phyloP scores from a whole-genome alignment of 1,140 invertebrate genomes.

The Bombus superbus region DNA sequence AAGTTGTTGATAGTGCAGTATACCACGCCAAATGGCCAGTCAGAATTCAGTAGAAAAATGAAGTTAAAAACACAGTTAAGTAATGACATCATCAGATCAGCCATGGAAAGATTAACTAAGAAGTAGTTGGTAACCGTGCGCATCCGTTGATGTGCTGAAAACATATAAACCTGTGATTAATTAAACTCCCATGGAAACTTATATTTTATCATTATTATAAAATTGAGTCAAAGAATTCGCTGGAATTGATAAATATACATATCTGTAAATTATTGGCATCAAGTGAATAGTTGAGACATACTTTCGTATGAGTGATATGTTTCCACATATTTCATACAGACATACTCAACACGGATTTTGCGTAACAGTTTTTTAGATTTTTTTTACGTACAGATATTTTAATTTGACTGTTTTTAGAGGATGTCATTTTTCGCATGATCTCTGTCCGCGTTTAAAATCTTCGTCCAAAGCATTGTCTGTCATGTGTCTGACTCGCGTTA shows the following conservation, averaged over 20 bases:
- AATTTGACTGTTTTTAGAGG: background rate
- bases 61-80: conserved; percentile 96
- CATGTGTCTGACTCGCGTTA: too few species aligned
- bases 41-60: conserved; percentile 90
- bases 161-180: conserved; percentile 41
- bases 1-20: conserved; percentile 96
- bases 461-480: too few species aligned
- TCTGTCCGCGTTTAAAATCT: background rate
- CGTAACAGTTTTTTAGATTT: too few species aligned
- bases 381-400: too few species aligned
- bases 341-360: too few species aligned
- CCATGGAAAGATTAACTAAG: conserved; percentile 93
- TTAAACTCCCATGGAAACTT: background rate
- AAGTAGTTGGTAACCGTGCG: conserved; percentile 97
- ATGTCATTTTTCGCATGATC: background rate
- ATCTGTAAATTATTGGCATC: too few species aligned
- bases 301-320: too few species aligned
- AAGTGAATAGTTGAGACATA: background rate
- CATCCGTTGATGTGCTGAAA: conserved; percentile 90
- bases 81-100: conserved; percentile 95
- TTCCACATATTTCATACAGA: too few species aligned
- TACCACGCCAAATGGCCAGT: conserved; percentile 93
- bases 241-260: background rate
- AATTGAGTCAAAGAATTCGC: background rate
- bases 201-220: background rate